Evolutionary conservation across 2,113 vertebrate genomes (phyloP), one percentile per base, ranked within the genome.

Genomic region (Gadus macrocephalus): DNA sequence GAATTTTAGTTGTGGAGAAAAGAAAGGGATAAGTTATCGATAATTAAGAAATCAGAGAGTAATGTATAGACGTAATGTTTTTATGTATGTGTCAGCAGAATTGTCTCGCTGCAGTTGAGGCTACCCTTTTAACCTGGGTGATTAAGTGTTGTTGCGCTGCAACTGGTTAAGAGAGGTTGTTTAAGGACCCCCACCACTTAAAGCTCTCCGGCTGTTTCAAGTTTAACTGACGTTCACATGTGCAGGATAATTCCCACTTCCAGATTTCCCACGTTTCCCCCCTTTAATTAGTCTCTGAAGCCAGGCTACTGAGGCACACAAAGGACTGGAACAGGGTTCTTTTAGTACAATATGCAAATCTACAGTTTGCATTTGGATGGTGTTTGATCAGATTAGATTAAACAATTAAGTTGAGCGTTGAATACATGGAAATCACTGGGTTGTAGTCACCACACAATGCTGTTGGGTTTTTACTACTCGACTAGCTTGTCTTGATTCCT

Each of bases 321-420:
- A 72, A 53, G 65, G 38, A 78, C 71, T 62, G 55, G 49, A 61
- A 68, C 42, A 12, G 42, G 60, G 77, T 76, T 80, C 71, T 66
- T 15, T 14, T 19, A 31, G 72, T 72, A 72, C 63, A 19, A 56
- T 49, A 20, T 70, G 6, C 55, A 72, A 22, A 25, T 49, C 8
- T 14, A 7, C 8, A 9, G 42, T 8, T 49, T 49, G 42, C 42
- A 49, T 70, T 80, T 28, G 25, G 19, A 60, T 69, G 68, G 67
- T 65, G 76, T 70, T 87, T 74, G 19, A 53, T 64, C 53, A 64
- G 65, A 79, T 76, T 71, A 63, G 77, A 80, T 64, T 4, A 49
- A 62, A 12, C 75, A 49, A 12, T 77, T 56, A 1, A 76, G 55
- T 56, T 53, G 28, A 67, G 77, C 70, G 67, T 0, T 20, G 15